Percentiles rank a stretch among this genome's conserved stretches.
Conservation (phyloP, 2,797 vertebrate species). For the Coranthus polyacanthus region DNA sequence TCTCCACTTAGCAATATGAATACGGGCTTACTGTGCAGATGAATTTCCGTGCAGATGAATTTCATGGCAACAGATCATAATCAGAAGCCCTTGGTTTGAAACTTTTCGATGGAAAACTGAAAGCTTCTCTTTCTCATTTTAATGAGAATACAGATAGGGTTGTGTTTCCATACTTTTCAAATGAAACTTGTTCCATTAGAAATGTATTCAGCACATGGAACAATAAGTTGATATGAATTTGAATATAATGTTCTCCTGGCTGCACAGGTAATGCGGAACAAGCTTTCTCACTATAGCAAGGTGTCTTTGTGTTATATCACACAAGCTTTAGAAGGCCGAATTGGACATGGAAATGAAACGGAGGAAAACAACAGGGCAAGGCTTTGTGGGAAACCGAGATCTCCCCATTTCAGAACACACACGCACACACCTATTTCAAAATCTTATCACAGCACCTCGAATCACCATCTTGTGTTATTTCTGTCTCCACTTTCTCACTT, state of each 20-base stretch:
- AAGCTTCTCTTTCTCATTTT: constrained; percentile 69
- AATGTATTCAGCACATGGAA: constrained; percentile 65
- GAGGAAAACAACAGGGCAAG: constrained; percentile 41
- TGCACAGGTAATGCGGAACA: constrained; percentile 59
- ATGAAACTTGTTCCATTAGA: constrained; percentile 77
- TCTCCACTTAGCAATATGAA: constrained; percentile 67
- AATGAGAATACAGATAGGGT: constrained; percentile 65
- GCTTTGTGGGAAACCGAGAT: constrained; percentile 59
- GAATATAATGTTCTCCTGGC: constrained; percentile 65
- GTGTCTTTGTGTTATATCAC: constrained; percentile 68
- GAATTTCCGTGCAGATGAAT: constrained; percentile 59
- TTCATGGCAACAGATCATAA: constrained; percentile 67
- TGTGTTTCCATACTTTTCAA: constrained; percentile 59
- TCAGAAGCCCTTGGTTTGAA: constrained; percentile 63
- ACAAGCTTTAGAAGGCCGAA: constrained; percentile 58
- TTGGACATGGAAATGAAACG: constrained; percentile 72
- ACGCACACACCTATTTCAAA: constrained; percentile 12
- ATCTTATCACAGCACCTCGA: constrained; percentile 12
- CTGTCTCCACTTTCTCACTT: constrained; percentile 20
- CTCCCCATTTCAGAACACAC: constrained; percentile 36
- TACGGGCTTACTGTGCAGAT: constrained; percentile 35
- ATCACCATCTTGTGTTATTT: constrained; percentile 38
- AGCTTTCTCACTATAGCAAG: constrained; percentile 32
- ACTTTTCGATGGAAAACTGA: constrained; percentile 61
- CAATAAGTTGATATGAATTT: constrained; percentile 79